Conservation (phyloP, 2,797 vertebrate species). For the Chelon auratus region DNA sequence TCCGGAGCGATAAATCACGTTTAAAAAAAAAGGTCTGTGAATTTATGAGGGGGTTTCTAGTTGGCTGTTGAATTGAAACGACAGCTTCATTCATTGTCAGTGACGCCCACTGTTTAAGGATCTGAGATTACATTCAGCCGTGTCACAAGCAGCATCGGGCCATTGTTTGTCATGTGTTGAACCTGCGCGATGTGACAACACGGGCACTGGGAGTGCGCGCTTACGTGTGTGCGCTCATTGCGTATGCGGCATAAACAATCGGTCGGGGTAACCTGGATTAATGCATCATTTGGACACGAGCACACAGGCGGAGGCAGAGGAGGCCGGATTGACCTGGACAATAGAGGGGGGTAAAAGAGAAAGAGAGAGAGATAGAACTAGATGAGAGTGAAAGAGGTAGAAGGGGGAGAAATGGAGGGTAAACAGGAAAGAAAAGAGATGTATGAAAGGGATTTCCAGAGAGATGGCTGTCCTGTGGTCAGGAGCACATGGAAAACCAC, state of each 20-base stretch:
- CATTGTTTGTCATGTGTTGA: constrained; percentile 62
- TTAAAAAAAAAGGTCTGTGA: constrained; percentile 16
- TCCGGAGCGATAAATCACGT: constrained; percentile 50
- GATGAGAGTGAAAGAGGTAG: background rate
- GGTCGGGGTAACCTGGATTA: constrained; percentile 74
- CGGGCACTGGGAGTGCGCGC: constrained; percentile 36
- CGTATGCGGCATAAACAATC: constrained; percentile 68
- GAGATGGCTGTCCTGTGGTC: constrained; percentile 2
- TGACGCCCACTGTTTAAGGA: constrained; percentile 43
- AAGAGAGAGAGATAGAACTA: background rate
- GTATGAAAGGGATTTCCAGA: background rate
- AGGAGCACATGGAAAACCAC: background rate
- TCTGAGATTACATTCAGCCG: constrained; percentile 59
- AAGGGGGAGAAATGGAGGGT: background rate
- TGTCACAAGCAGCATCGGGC: constrained; percentile 36
- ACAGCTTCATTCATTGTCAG: constrained; percentile 61
- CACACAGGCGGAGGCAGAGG: constrained; percentile 54
- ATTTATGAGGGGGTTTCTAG: constrained; percentile 47
- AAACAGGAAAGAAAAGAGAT: background rate
- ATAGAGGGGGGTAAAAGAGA: constrained; percentile 20
- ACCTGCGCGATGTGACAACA: constrained; percentile 49
- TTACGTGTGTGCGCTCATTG: constrained; percentile 12
- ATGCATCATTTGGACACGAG: constrained; percentile 75
- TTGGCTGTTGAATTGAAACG: constrained; percentile 38
- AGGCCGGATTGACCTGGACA: constrained; percentile 68